phyloP scores from a whole-genome alignment of 2,888 invertebrate genomes.

The Scaptomyza cyrtandrae region DNA sequence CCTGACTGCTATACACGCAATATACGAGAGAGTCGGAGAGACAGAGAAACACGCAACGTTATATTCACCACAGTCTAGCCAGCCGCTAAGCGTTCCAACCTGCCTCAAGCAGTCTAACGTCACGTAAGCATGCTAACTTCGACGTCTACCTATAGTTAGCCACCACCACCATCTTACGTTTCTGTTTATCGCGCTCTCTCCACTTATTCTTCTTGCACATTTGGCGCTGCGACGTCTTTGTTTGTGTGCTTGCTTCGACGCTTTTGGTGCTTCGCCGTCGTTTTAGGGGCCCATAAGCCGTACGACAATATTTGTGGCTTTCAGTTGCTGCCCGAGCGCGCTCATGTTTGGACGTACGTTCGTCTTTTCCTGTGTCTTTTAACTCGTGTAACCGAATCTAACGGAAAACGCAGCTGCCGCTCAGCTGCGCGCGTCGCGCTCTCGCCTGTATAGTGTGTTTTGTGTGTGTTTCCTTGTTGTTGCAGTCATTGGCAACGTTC shows the following conservation, averaged over 20 bases:
- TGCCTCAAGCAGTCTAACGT: slow-evolving; percentile 64
- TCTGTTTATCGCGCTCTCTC: slow-evolving; percentile 26
- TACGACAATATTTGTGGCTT: slow-evolving; percentile 59
- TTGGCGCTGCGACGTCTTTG: slow-evolving; percentile 35
- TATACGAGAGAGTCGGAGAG: slow-evolving; percentile 12
- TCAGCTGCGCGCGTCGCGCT: slow-evolving; percentile 75
- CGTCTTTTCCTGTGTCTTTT: slow-evolving; percentile 2
- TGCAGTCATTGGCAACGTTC: slow-evolving; percentile 66
- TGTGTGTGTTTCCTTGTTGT: slow-evolving; percentile 35
- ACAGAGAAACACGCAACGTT: slow-evolving; percentile 17
- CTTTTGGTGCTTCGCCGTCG: slow-evolving; percentile 38
- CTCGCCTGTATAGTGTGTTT: slow-evolving; percentile 30
- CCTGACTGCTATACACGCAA: slow-evolving; percentile 53
- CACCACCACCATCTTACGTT: slow-evolving; percentile 43
- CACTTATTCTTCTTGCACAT: slow-evolving; percentile 32
- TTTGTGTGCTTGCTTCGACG: slow-evolving; percentile 18
- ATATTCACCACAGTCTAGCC: slow-evolving; percentile 44
- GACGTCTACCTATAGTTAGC: slow-evolving; percentile 20
- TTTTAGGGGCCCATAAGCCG: slow-evolving; percentile 42
- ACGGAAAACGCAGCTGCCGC: slow-evolving; percentile 52
- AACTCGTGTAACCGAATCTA: slow-evolving; percentile 26
- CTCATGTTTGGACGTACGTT: slow-evolving; percentile 58
- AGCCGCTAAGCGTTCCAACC: slow-evolving; percentile 46
- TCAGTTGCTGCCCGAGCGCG: slow-evolving; percentile 68
- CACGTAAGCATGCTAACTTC: slow-evolving; percentile 36